Evolutionary conservation across 2,797 vertebrate species (phyloP), one percentile per base, ranked within the genome.

Genomic region (Gymnopithys bicolor): DNA sequence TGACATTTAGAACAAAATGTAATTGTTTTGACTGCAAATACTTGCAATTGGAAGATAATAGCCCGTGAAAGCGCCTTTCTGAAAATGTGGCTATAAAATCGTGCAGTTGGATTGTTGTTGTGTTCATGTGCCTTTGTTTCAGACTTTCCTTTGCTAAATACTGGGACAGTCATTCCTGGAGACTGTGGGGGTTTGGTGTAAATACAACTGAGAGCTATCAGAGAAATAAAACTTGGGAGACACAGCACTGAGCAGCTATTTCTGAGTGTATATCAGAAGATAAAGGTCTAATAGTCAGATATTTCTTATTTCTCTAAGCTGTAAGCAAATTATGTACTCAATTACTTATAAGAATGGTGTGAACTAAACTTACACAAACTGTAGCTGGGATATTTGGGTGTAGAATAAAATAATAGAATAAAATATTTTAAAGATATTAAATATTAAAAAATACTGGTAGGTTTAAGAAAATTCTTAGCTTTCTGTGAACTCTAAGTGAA

Each of bases 11-110:
- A 95, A 64, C 58, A 85, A 90, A 89, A 52, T 0, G 0, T 59
- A 73, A 83, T 67, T 89, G 68, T 77, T 81, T 91, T 89, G 71
- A 63, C 75, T 87, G 87, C 71, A 89, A 87, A 93, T 64, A 82
- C 63, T 70, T 81, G 68, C 41, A 81, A 28, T 18, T 68, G 77
- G 69, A 84, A 82, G 77, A 81, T 73, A 90, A 88, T 16, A 87
- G 39, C 52, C 43, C 60, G 75, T 78, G 24, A 1, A 90, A 91
- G 88, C 0, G 11, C 53, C 43, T 93, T 79, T 37, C 67, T 73
- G 45, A 66, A 85, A 94, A 67, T 37, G 84, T 4, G 27, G 43
- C 90, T 43, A 59, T 25, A 73, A 82, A 73, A 83, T 23, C 45
- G 45, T 80, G 74, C 60, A 73, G 41, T 64, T 51, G 28, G 45